A percentile compares a stretch with the other conserved stretches of the same genome.
These are phyloP conservation scores for Halyomorpha halys DNA, from an alignment of 1,140 invertebrate species.

Conservation along the genomic window DNA sequence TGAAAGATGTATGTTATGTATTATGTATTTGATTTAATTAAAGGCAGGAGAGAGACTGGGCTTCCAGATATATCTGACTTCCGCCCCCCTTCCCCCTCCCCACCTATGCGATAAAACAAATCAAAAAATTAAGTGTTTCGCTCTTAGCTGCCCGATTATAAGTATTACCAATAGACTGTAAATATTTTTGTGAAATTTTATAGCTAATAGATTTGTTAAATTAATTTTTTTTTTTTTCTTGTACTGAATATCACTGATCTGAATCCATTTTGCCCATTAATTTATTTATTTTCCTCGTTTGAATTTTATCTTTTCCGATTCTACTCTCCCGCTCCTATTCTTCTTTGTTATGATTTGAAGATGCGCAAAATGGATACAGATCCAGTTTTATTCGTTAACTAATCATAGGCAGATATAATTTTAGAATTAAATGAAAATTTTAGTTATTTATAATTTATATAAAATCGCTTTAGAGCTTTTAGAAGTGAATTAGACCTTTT, in stretches of 20 bases:
- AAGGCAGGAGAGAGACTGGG: conserved; percentile 16
- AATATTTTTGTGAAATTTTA: conserved; percentile 3
- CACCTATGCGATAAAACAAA: neutral
- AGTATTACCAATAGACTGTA: conserved; percentile 15
- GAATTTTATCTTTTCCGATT: no score
- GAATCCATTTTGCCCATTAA: neutral
- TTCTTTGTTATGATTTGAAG: no score
- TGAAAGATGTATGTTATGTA: no score
- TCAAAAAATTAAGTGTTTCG: conserved; percentile 16
- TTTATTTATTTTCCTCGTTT: neutral
- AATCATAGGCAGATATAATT: no score
- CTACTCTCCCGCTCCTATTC: no score
- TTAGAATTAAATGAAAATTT: no score
- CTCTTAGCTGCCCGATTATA: conserved; percentile 13
- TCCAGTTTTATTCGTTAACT: no score
- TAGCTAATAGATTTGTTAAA: neutral
- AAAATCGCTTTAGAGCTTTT: no score
- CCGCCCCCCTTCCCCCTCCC: conserved; percentile 7
- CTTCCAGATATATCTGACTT: conserved; percentile 16
- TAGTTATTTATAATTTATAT: no score
- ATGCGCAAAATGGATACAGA: no score
- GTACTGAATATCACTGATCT: neutral
- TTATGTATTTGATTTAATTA: neutral
- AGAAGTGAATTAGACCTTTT: no score
- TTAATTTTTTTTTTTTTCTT: neutral